These are phyloP conservation scores for Dusona sp. DNA, from an alignment of 2,888 invertebrate genomes.

Conservation along the genomic window DNA sequence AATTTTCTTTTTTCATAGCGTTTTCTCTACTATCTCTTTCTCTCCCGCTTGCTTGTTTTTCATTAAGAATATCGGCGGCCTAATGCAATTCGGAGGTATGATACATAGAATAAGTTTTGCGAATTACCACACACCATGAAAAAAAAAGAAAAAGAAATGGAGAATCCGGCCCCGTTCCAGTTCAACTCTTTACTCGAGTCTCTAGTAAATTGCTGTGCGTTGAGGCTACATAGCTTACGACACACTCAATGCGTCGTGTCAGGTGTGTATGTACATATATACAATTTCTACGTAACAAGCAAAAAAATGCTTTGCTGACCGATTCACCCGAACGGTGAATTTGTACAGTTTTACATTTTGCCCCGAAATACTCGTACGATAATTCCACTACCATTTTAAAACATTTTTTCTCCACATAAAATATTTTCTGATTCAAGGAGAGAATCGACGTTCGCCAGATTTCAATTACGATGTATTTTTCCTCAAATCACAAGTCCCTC, in stretches of 20 bases:
- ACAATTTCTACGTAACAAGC: background rate
- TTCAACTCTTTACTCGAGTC: constrained; percentile 65
- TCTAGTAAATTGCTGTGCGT: constrained; percentile 65
- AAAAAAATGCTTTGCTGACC: constrained; percentile 22
- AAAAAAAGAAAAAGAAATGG: constrained; percentile 41
- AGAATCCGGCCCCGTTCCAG: constrained; percentile 70
- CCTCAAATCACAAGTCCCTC: background rate
- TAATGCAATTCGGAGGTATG: constrained; percentile 23
- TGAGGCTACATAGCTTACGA: constrained; percentile 60
- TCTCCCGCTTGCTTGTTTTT: constrained; percentile 33
- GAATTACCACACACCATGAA: constrained; percentile 1
- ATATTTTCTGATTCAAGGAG: background rate
- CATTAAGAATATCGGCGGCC: constrained; percentile 41
- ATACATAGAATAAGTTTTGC: constrained; percentile 32
- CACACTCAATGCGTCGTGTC: constrained; percentile 60
- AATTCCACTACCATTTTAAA: background rate
- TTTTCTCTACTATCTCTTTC: background rate
- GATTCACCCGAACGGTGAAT: constrained; percentile 42
- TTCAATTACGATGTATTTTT: background rate
- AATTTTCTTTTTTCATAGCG: constrained; percentile 21
- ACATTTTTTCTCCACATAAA: background rate
- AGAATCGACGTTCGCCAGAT: background rate
- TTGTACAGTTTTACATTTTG: constrained; percentile 14
- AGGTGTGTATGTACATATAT: constrained; percentile 15
- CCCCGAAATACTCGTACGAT: constrained; percentile 4